Base-by-base conservation (phyloP, 2,113 vertebrate species). In the Antechinus stuartii region DNA sequence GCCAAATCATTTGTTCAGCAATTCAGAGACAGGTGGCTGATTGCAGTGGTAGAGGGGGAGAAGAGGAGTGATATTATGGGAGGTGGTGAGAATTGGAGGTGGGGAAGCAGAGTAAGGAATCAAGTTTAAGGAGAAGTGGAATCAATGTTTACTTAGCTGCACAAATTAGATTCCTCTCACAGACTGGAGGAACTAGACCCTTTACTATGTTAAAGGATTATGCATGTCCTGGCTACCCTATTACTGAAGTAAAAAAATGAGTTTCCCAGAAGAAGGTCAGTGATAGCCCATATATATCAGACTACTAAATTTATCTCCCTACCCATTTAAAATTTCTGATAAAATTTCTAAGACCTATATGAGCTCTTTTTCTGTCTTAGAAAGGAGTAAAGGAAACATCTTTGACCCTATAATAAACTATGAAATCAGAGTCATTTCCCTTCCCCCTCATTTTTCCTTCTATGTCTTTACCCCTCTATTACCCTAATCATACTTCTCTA, bases 1-100 rank as follows among this genome's bases (percentile, higher is more conserved):
- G 53, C 47, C 2, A n/a, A 53, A 46, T 53, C 35, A 55, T 46
- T 92, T 30, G 14, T 92, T 26, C 23, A 76, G 56, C 26, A 76
- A 91, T 89, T 46, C 22, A 10, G 11, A 91, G 4, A 14, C 90
- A 50, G 94, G 57, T 9, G 27, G 91, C 56, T 16, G 68, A 46
- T 91, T 90, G 94, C n/a, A 94, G 93, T 91, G 19, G 91, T 1
- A 25, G 54, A 53, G 54, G 92, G 26, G 84, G 94, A 54, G n/a
- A 49, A 54, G 10, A 90, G 91, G 92, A 94, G 46, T 55, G 35
- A 56, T 27, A 8, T 6, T 46, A 53, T 52, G 35, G 90, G 9
- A 4, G 10, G 8, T 91, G 35, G 35, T 7, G 22, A 42, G 91
- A 90, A 35, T 90, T 42, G 30, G 19, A 10, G 50, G 16, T 35